A percentile compares a stretch with the other conserved stretches of the same genome.
Conservation (phyloP, 2,888 invertebrate species). For the Hedychridium roseum region DNA sequence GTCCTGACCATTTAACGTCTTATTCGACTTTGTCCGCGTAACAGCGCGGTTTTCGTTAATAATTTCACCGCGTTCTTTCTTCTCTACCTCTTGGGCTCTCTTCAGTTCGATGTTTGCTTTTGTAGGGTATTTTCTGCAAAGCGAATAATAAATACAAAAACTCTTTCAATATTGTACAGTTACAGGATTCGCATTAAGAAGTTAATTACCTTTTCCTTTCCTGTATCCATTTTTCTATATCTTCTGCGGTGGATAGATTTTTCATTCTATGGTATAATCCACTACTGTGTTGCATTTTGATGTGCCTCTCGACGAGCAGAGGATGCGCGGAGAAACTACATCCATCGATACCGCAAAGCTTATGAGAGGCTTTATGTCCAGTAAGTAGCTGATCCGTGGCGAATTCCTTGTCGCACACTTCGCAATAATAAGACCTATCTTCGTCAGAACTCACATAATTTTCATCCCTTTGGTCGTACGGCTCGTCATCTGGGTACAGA, state of each 20-base stretch:
- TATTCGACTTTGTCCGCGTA: conserved; percentile 18
- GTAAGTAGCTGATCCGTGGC: conserved; percentile 68
- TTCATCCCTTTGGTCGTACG: conserved; percentile 46
- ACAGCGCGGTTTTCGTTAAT: conserved; percentile 63
- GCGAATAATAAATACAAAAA: conserved; percentile 10
- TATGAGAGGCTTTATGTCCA: conserved; percentile 78
- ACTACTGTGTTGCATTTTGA: conserved; percentile 83
- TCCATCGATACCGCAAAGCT: conserved; percentile 80
- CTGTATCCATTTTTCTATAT: conserved; percentile 83
- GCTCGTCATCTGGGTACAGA: conserved; percentile 41
- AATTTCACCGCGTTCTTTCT: conserved; percentile 78
- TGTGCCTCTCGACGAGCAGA: conserved; percentile 81
- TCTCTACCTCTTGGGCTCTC: conserved; percentile 72
- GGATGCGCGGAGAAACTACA: conserved; percentile 83
- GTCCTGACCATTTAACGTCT: conserved; percentile 61
- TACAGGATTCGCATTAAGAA: no score
- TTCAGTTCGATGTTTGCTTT: conserved; percentile 73
- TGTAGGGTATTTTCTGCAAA: conserved; percentile 75
- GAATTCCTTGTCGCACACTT: conserved; percentile 84
- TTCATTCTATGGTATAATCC: conserved; percentile 83
- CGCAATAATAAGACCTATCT: conserved; percentile 69
- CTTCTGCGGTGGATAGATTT: conserved; percentile 79
- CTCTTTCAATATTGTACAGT: neutral
- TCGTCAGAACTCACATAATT: conserved; percentile 38
- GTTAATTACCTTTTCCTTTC: conserved; percentile 78